phyloP scores from a whole-genome alignment of 2,113 vertebrate genomes.

The Gymnogyps californianus region DNA sequence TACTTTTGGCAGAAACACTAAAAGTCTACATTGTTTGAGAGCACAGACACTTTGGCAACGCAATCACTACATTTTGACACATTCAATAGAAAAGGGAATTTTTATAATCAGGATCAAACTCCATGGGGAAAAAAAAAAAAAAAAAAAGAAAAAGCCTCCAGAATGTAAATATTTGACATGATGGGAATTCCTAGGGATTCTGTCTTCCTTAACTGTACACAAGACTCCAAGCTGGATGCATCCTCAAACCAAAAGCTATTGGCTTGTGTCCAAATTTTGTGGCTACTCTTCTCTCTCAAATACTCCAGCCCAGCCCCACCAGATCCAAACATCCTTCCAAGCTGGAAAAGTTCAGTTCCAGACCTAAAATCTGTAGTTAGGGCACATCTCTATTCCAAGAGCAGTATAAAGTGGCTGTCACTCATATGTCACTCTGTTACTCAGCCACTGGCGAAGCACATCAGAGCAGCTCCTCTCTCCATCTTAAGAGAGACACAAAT shows the following conservation, averaged over 20 bases:
- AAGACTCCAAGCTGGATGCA: constrained; percentile 19
- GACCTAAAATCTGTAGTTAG: not conserved
- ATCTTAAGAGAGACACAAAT: not conserved
- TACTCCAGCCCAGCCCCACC: not conserved
- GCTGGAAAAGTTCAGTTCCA: not conserved
- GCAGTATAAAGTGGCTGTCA: not conserved
- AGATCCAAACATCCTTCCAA: constrained; percentile 15
- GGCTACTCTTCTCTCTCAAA: not conserved
- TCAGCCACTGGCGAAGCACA: not conserved
- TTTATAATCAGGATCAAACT: not conserved
- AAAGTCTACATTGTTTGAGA: constrained; percentile 18
- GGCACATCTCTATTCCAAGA: not conserved
- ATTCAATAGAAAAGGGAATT: not conserved
- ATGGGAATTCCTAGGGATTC: not conserved
- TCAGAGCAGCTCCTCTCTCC: not conserved
- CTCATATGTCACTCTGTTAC: not conserved
- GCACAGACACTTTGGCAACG: constrained; percentile 39
- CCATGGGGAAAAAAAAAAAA: not conserved
- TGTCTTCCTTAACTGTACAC: not conserved
- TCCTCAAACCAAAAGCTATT: constrained; percentile 25
- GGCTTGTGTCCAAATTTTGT: constrained; percentile 12
- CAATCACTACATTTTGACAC: constrained; percentile 4
- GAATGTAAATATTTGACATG: not conserved
- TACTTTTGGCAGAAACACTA: constrained; percentile 40
- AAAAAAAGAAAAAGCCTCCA: not conserved